These are phyloP conservation scores for Hemistola chrysoprasaria DNA, from an alignment of 2,888 invertebrate species.

Conservation along the genomic window DNA sequence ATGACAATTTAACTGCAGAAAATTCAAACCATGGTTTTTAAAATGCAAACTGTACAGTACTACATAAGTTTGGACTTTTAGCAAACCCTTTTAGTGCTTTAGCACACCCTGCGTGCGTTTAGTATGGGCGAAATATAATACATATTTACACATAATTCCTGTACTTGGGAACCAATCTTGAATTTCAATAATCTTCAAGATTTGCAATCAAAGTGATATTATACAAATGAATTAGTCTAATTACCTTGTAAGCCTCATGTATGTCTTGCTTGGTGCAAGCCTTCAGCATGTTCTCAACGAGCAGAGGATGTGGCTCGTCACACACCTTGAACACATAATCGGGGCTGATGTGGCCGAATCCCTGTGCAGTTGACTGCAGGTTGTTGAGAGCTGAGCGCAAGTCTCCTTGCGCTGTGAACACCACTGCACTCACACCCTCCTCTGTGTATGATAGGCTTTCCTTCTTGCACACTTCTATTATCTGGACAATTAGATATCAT, in stretches of 20 bases:
- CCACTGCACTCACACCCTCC: slow-evolving; percentile 97
- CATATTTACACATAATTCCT: too few species aligned
- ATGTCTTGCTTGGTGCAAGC: slow-evolving; percentile 91
- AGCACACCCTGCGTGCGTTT: too few species aligned
- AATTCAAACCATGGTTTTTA: too few species aligned
- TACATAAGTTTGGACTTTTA: too few species aligned
- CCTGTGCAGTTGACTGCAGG: slow-evolving; percentile 93
- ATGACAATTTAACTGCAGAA: too few species aligned
- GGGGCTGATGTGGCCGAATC: slow-evolving; percentile 93
- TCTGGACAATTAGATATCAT: slow-evolving; percentile 42
- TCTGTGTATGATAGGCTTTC: slow-evolving; percentile 89
- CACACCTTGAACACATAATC: slow-evolving; percentile 99
- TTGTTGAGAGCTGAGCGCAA: slow-evolving; percentile 99
- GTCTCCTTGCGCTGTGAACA: slow-evolving; percentile 99
- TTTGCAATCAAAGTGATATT: too few species aligned
- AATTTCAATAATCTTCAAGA: too few species aligned
- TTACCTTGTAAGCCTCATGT: slow-evolving; percentile 89
- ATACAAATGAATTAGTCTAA: not conserved
- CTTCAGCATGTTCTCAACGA: slow-evolving; percentile 95
- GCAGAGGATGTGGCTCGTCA: slow-evolving; percentile 98
- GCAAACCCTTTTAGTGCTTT: too few species aligned
- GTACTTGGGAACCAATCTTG: too few species aligned
- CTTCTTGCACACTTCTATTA: slow-evolving; percentile 67
- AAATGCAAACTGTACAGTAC: too few species aligned
- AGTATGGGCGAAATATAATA: too few species aligned